Conservation (phyloP, 2,888 invertebrate genomes). For the Lutraria lutraria region DNA sequence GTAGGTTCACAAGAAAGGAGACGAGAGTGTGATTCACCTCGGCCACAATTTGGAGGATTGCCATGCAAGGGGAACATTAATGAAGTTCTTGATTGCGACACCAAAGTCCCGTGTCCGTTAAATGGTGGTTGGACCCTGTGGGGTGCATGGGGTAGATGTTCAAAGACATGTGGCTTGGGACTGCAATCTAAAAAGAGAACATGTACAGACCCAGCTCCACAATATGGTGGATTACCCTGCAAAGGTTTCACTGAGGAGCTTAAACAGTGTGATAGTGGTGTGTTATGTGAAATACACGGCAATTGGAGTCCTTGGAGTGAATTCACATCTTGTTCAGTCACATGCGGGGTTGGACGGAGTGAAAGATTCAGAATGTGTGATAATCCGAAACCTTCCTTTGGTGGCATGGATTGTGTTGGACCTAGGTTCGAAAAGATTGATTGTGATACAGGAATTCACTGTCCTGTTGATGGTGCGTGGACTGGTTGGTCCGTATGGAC, state of each 20-base stretch:
- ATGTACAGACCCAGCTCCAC: conserved; percentile 59
- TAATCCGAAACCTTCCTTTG: conserved; percentile 55
- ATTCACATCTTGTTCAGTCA: conserved; percentile 41
- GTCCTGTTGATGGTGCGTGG: conserved; percentile 58
- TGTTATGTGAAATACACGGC: conserved; percentile 55
- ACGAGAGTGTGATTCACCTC: conserved; percentile 59
- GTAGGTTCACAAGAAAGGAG: conserved; percentile 44
- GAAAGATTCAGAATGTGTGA: conserved; percentile 50
- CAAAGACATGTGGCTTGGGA: conserved; percentile 56
- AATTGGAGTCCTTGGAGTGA: conserved; percentile 55
- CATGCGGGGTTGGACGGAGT: conserved; percentile 52
- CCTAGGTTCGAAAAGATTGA: conserved; percentile 37
- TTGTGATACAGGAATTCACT: conserved; percentile 43
- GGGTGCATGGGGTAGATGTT: conserved; percentile 52
- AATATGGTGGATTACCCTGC: conserved; percentile 51
- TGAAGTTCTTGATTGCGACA: conserved; percentile 56
- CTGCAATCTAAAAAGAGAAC: conserved; percentile 35
- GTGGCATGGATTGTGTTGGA: conserved; percentile 58
- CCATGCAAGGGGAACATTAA: conserved; percentile 53
- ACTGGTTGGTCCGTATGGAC: conserved; percentile 58
- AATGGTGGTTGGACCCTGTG: conserved; percentile 65
- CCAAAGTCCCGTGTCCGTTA: conserved; percentile 54
- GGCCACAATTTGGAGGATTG: conserved; percentile 60
- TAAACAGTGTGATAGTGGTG: conserved; percentile 46
- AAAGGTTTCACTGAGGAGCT: conserved; percentile 44